These are phyloP conservation scores for Ericerus pela DNA, from an alignment of 1,140 invertebrate species.

Conservation along the genomic window DNA sequence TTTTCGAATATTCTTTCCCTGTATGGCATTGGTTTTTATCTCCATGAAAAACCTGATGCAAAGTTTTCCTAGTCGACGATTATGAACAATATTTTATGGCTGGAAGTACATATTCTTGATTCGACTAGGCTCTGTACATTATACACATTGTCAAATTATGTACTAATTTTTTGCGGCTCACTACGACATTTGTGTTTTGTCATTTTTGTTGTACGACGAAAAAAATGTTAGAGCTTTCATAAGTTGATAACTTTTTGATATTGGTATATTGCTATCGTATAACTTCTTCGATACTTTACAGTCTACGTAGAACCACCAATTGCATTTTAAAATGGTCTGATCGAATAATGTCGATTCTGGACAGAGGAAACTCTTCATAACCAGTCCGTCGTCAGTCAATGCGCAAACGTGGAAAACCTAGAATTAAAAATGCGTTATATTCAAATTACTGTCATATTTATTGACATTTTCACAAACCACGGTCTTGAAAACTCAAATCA, in stretches of 20 bases:
- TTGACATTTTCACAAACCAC: too few relatives aligned
- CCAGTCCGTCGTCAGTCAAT: constrained; percentile 68
- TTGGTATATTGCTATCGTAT: constrained; percentile 75
- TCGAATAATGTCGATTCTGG: constrained; percentile 78
- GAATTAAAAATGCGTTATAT: constrained; percentile 18
- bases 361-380: constrained; percentile 77
- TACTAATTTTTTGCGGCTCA: too few relatives aligned
- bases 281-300: constrained; percentile 60
- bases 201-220: constrained; percentile 53
- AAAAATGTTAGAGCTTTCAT: constrained; percentile 80
- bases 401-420: constrained; percentile 82
- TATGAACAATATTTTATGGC: too few relatives aligned
- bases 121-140: too few relatives aligned
- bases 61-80: too few relatives aligned
- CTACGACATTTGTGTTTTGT: constrained; percentile 7
- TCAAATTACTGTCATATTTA: too few relatives aligned
- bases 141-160: too few relatives aligned
- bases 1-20: too few relatives aligned
- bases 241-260: constrained; percentile 77
- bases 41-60: too few relatives aligned
- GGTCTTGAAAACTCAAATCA: too few relatives aligned
- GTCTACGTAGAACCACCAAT: constrained; percentile 84
- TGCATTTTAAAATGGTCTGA: constrained; percentile 74
- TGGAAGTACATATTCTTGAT: too few relatives aligned
- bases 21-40: too few relatives aligned